A percentile compares a stretch with the other conserved stretches of the same genome.
phyloP scores from a whole-genome alignment of 1,140 invertebrate species.

The Drosophila santomea region DNA sequence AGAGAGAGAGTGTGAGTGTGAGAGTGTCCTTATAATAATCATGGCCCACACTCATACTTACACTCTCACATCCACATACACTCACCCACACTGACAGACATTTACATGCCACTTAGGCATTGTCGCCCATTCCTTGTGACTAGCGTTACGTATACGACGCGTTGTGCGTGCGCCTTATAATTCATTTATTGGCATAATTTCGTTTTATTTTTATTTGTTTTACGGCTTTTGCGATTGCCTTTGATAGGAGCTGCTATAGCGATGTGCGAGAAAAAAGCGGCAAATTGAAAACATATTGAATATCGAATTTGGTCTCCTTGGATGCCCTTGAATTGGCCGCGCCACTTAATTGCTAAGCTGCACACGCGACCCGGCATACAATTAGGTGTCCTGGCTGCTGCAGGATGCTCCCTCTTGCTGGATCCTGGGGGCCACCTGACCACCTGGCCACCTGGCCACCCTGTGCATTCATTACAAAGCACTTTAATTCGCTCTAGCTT shows the following conservation, averaged over 20 bases:
- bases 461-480: slow-evolving; percentile 72
- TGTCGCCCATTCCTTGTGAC: slow-evolving; percentile 64
- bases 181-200: slow-evolving; percentile 82
- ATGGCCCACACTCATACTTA: slow-evolving; percentile 47
- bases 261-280: slow-evolving; percentile 21
- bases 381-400: slow-evolving; percentile 35
- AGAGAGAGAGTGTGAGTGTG: slow-evolving; percentile 1
- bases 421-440: not conserved
- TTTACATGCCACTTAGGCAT: slow-evolving; percentile 74
- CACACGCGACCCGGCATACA: slow-evolving; percentile 57
- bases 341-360: slow-evolving; percentile 60
- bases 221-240: slow-evolving; percentile 68
- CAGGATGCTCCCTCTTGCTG: not conserved
- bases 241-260: slow-evolving; percentile 36
- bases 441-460: not conserved
- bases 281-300: slow-evolving; percentile 82
- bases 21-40: slow-evolving; percentile 68
- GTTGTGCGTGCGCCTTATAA: slow-evolving; percentile 73
- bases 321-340: slow-evolving; percentile 10
- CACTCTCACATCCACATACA: not conserved
- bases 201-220: slow-evolving; percentile 82
- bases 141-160: slow-evolving; percentile 71
- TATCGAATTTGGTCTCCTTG: slow-evolving; percentile 47
- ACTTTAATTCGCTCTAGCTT: slow-evolving; percentile 61
- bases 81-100: slow-evolving; percentile 30